A percentile compares a stretch with the other conserved stretches of the same genome.
These are phyloP conservation scores for Zapus hudsonius DNA, from an alignment of 2,113 vertebrate species.

Conservation along the genomic window DNA sequence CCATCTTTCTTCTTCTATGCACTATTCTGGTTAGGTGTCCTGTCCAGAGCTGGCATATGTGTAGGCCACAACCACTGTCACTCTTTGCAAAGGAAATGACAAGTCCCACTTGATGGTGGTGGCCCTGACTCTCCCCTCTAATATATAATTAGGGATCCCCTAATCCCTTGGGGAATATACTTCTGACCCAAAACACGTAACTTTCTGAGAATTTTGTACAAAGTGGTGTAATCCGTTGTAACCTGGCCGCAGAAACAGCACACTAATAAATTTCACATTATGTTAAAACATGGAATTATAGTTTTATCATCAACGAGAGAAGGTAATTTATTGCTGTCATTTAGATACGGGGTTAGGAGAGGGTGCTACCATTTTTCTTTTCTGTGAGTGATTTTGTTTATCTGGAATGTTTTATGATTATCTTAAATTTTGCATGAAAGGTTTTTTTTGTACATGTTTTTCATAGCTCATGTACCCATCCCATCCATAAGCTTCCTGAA, in stretches of 20 bases:
- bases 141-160: no score
- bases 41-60: not conserved
- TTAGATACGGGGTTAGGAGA: constrained; percentile 71
- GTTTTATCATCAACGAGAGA: constrained; percentile 83
- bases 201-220: constrained; percentile 61
- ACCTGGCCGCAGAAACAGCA: constrained; percentile 69
- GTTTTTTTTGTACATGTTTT: constrained; percentile 73
- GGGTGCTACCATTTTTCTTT: constrained; percentile 70
- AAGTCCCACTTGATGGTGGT: not conserved
- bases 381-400: constrained; percentile 79
- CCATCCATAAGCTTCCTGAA: constrained; percentile 82
- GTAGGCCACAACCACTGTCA: not conserved
- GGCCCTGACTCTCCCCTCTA: rapidly evolving
- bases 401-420: constrained; percentile 79
- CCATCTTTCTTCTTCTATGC: not conserved
- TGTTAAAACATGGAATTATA: constrained; percentile 83
- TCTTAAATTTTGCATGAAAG: constrained; percentile 76
- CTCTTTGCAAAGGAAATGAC: not conserved
- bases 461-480: constrained; percentile 76
- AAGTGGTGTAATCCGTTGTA: constrained; percentile 73
- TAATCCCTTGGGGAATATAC: not conserved
- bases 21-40: not conserved
- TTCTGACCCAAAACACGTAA: not conserved
- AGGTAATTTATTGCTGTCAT: constrained; percentile 82
- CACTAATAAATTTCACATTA: constrained; percentile 82